Evolutionary conservation across 2,888 invertebrate species (phyloP).

Genomic region (Villa cingulata): DNA sequence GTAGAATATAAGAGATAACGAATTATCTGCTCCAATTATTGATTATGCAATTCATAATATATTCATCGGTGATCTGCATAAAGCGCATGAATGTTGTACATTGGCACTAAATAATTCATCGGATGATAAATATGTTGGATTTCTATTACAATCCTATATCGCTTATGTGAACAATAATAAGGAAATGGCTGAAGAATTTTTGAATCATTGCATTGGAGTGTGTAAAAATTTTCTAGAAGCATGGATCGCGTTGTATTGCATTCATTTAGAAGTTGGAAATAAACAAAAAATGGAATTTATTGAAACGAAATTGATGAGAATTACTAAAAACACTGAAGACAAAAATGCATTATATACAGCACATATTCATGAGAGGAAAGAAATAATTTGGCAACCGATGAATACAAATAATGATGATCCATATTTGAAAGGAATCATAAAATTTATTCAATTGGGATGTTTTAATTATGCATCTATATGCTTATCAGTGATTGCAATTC

Average conservation of each 20-base stretch:
- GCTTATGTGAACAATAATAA: slow-evolving; percentile 2
- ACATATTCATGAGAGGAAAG: slow-evolving; percentile 2
- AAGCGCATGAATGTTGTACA: slow-evolving; percentile 5
- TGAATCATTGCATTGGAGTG: neutral
- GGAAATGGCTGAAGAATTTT: slow-evolving; percentile 1
- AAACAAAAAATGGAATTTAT: neutral
- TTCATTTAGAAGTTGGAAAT: slow-evolving; percentile 1
- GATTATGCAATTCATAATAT: slow-evolving; percentile 7
- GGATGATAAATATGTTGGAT: neutral
- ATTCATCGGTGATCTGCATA: neutral
- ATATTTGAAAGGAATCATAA: neutral
- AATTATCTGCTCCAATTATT: neutral
- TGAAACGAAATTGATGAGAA: neutral
- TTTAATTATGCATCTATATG: slow-evolving; percentile 8
- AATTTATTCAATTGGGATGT: slow-evolving; percentile 8
- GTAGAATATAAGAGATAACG: slow-evolving; percentile 8
- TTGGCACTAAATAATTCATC: slow-evolving; percentile 4
- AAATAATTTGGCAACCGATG: slow-evolving; percentile 3
- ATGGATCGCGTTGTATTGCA: slow-evolving; percentile 2
- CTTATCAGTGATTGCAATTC: slow-evolving; percentile 1
- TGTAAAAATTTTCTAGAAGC: slow-evolving; percentile 8
- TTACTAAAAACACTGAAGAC: neutral
- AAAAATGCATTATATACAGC: neutral
- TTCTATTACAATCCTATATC: slow-evolving; percentile 8
- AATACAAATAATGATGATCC: neutral